A percentile compares a stretch with the other conserved stretches of the same genome.
Evolutionary conservation across 2,797 vertebrate species (phyloP).

Genomic region (Lutjanus campechanus): DNA sequence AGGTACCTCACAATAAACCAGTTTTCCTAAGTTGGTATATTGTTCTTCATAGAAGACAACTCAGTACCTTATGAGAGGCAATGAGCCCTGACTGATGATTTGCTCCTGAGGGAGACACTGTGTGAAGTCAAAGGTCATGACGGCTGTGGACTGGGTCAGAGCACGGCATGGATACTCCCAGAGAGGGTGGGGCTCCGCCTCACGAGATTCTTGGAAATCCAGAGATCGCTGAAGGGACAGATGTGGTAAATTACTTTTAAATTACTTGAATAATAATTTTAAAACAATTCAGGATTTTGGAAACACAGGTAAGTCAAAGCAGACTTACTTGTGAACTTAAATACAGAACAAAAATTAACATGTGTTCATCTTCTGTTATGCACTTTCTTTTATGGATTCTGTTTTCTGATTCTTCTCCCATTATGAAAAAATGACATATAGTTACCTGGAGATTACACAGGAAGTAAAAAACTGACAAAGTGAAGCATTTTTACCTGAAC

Average conservation of each 20-base stretch:
- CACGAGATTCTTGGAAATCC: conserved; percentile 94
- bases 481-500: conserved; percentile 86
- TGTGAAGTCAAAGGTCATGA: conserved; percentile 94
- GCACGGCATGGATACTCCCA: conserved; percentile 97
- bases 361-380: neutral
- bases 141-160: conserved; percentile 83
- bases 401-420: neutral
- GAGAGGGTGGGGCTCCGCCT: conserved; percentile 94
- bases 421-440: neutral
- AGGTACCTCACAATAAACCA: neutral
- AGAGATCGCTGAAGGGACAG: conserved; percentile 87
- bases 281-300: neutral
- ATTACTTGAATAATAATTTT: too few relatives aligned
- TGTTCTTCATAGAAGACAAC: neutral
- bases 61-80: conserved; percentile 87
- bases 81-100: conserved; percentile 85
- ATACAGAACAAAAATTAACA: neutral
- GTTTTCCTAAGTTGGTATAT: neutral
- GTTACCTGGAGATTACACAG: neutral
- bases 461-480: neutral
- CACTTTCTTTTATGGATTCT: neutral
- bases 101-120: conserved; percentile 87
- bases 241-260: neutral
- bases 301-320: too few relatives aligned
- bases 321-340: neutral